Percentiles rank a stretch among this genome's conserved stretches.
Evolutionary conservation across 1,140 invertebrate species (phyloP).

Genomic region (Megalonaias nervosa): DNA sequence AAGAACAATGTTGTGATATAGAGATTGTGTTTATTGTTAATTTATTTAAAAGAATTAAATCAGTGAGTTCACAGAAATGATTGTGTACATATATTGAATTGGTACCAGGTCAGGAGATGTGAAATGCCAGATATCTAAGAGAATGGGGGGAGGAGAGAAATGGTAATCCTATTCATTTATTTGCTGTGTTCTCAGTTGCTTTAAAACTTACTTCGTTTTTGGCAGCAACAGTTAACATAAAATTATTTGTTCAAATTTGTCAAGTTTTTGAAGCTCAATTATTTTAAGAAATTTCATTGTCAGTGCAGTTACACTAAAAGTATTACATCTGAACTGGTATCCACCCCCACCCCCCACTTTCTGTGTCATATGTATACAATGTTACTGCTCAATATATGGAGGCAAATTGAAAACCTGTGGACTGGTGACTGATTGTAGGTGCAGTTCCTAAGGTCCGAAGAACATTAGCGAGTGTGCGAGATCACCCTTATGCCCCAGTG

Average conservation of each 20-base stretch:
- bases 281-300: background rate
- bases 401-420: conserved; percentile 31
- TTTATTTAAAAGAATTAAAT: too few species aligned
- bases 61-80: too few species aligned
- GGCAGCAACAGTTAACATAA: background rate
- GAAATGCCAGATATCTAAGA: too few species aligned
- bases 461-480: conserved; percentile 59
- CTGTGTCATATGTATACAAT: conserved; percentile 9
- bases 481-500: conserved; percentile 64
- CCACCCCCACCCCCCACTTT: background rate
- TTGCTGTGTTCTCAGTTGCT: too few species aligned
- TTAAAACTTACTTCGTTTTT: too few species aligned
- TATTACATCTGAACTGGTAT: background rate
- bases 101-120: too few species aligned
- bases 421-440: conserved; percentile 53
- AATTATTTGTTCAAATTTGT: background rate
- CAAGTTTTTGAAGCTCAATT: background rate
- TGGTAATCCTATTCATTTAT: too few species aligned
- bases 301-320: background rate
- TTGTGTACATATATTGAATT: too few species aligned
- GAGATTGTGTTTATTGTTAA: too few species aligned
- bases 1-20: too few species aligned
- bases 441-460: conserved; percentile 60
- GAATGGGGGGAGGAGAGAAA: too few species aligned
- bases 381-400: conserved; percentile 8